Evolutionary conservation across 2,888 invertebrate species (phyloP), one percentile per base, ranked within the genome.

Genomic region (Liodrosophila aerea): DNA sequence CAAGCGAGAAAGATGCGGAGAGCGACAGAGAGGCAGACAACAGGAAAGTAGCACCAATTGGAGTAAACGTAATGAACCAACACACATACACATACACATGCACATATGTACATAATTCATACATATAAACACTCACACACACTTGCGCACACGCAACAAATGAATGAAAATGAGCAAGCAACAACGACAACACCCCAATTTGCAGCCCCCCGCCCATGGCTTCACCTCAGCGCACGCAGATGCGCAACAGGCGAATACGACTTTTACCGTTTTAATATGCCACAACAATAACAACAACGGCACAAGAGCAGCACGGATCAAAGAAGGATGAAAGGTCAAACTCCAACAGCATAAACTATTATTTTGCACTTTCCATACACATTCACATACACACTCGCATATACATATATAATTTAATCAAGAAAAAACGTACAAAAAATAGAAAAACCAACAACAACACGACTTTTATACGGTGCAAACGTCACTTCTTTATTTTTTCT

Each of bases 151-250:
- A 65, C 66, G 84, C 76, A 73, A 83, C 81, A 78, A 76, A 64
- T 77, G 77, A 77, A 82, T 66, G 83, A 78, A 77, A 82, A 75
- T 63, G 76, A 78, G 52, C 50, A 58, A 44, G 58, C 52, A 44
- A 58, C 68, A 61, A 58, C 66, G 61, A 70, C 72, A 50, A 76
- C 81, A 80, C 76, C 76, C 82, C 78, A 76, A 75, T 56, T 68
- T 65, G 64, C 52, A 53, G 56, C 50, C 53, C 52, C 68, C 40
- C 52, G 13, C 41, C 22, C 36, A 22, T 49, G n/a, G n/a, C n/a
- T n/a, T n/a, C n/a, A n/a, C 34, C 33, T 39, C 11, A n/a, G 31
- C 45, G 39, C 46, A 68, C 37, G 76, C 62, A 73, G 57, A 74
- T 52, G 77, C 78, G 74, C 74, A 75, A 75, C 75, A 75, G 78